Base-by-base conservation (phyloP, 2,888 invertebrate species). In the Heterodera filipjevi region DNA sequence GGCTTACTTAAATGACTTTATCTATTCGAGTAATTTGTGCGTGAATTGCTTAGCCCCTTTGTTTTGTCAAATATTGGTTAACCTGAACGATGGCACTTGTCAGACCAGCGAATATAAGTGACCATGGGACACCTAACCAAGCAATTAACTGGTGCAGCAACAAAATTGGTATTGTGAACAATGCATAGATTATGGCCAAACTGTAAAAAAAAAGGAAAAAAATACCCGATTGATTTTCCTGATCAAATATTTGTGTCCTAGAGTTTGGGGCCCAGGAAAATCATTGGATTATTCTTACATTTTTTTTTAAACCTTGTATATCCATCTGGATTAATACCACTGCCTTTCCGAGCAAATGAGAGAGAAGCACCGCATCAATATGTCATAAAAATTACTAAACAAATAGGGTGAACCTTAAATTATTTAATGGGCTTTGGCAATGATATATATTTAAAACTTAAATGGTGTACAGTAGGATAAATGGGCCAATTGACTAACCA, bases 381-480 rank as follows among this genome's bases (percentile, higher is more conserved):
- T 87, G 89, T 79, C 84, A 94, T 93, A 95, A 94, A 71, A 97
- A 97, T 92, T 97, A 96, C 90, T 98, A 98, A 66, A 97, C 95
- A 80, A 96, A 95, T 90, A 98, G 98, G 84, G 97, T 93, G 89
- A 96, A 93, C n/a, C n/a, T n/a, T n/a, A n/a, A n/a, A n/a, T n/a
- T n/a, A n/a, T n/a, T n/a, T n/a, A n/a, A n/a, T n/a, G n/a, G n/a
- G n/a, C n/a, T n/a, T n/a, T n/a, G n/a, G n/a, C n/a, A n/a, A n/a
- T n/a, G n/a, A n/a, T n/a, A n/a, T n/a, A n/a, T n/a, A n/a, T n/a
- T n/a, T 49, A 16, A 19, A 49, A 8, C 10, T 49, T 49, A 49
- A 39, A 1, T 39, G n/a, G n/a, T n/a, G n/a, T n/a, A n/a, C n/a
- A 39, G 12, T 39, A 6, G 2, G 12, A 39, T 10, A 39, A 39